Percentiles rank a stretch among this genome's conserved stretches.
These are phyloP conservation scores for Bujurquina vittata DNA, from an alignment of 2,113 vertebrate genomes.

Conservation along the genomic window DNA sequence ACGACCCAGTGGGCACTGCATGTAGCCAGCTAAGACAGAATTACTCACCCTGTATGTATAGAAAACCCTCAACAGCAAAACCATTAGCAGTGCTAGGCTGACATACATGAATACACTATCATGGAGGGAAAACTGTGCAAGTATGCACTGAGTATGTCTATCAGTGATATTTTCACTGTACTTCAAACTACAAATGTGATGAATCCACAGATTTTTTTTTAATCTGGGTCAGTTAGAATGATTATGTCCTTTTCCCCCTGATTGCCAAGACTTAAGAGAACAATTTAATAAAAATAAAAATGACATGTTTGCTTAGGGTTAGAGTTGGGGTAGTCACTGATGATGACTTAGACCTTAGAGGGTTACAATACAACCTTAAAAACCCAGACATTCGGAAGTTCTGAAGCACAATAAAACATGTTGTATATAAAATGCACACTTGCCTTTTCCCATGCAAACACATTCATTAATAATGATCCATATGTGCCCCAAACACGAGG, in stretches of 20 bases:
- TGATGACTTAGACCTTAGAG: not conserved
- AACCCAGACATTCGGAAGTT: not conserved
- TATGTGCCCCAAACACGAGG: constrained; percentile 7
- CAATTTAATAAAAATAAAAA: not conserved
- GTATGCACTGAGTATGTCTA: not conserved
- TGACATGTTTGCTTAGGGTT: not conserved
- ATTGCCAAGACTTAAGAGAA: too few species aligned
- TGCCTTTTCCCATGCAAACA: constrained; percentile 4
- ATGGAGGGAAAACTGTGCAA: constrained; percentile 1
- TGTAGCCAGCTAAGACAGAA: constrained; percentile 32
- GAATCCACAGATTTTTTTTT: not conserved
- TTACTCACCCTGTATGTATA: constrained; percentile 47
- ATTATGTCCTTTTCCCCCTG: too few species aligned
- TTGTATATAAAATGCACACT: not conserved
- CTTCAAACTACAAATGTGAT: not conserved
- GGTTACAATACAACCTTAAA: not conserved
- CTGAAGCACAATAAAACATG: not conserved
- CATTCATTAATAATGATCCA: constrained; percentile 43
- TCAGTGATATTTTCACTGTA: not conserved
- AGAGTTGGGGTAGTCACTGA: not conserved
- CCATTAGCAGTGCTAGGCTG: constrained; percentile 2
- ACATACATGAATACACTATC: not conserved
- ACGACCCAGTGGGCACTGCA: constrained; percentile 47
- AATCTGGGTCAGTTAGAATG: too few species aligned
- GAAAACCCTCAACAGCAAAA: constrained; percentile 25